phyloP scores from a whole-genome alignment of 2,797 vertebrate species.

The Platalea minor region DNA sequence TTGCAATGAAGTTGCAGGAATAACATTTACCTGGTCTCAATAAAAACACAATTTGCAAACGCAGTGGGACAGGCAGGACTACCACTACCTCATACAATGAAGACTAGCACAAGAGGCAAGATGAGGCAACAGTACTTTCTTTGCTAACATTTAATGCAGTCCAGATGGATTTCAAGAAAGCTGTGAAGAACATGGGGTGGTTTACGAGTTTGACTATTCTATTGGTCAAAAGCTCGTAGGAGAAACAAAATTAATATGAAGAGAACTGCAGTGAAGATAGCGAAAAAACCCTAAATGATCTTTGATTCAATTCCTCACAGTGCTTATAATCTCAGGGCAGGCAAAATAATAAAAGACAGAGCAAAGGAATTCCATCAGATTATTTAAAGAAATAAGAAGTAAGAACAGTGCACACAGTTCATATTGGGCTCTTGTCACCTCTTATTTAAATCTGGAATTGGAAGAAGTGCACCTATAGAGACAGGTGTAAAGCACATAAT shows the following conservation, averaged over 20 bases:
- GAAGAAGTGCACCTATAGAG: background rate
- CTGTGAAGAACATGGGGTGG: conserved; percentile 6
- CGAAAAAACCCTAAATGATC: background rate
- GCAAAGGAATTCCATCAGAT: conserved; percentile 16
- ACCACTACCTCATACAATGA: background rate
- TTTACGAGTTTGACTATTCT: background rate
- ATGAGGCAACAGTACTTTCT: background rate
- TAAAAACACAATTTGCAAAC: background rate
- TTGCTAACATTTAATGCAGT: background rate
- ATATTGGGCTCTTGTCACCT: background rate
- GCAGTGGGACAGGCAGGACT: background rate
- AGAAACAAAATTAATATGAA: conserved; percentile 22
- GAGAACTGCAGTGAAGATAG: background rate
- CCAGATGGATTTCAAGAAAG: conserved; percentile 43
- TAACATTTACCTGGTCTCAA: background rate
- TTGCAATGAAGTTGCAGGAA: background rate
- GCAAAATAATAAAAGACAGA: conserved; percentile 26
- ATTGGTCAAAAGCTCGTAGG: background rate
- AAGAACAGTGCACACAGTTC: background rate
- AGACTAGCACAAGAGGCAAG: background rate
- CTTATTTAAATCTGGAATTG: background rate
- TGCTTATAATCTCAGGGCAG: background rate
- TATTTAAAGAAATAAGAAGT: conserved; percentile 25
- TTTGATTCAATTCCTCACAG: background rate
- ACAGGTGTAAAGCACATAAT: background rate